A percentile compares a stretch with the other conserved stretches of the same genome.
phyloP scores from a whole-genome alignment of 2,888 invertebrate genomes.

The Kuschelorhynchus macadamiae region DNA sequence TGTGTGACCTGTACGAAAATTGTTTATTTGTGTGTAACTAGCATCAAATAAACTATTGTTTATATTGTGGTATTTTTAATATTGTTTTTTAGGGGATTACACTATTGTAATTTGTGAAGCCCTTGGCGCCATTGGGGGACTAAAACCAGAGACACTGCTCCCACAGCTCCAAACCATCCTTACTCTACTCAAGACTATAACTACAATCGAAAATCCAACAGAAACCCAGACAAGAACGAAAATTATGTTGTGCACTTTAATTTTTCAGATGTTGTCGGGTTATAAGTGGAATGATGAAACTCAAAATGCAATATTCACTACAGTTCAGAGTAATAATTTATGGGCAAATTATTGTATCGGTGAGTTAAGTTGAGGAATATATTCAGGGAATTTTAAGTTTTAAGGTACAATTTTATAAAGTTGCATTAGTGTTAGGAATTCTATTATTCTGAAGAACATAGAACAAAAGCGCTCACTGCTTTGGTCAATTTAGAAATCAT shows the following conservation, averaged over 20 bases:
- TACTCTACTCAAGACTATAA: slow-evolving; percentile 67
- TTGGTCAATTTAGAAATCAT: too few species aligned
- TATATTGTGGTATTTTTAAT: too few species aligned
- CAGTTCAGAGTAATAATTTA: slow-evolving; percentile 71
- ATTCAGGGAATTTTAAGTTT: too few species aligned
- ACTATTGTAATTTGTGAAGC: slow-evolving; percentile 79
- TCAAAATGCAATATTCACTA: slow-evolving; percentile 70
- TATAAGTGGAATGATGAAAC: slow-evolving; percentile 77
- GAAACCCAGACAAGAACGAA: slow-evolving; percentile 71
- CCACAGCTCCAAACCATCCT: slow-evolving; percentile 73
- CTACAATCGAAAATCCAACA: slow-evolving; percentile 57
- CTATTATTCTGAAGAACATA: too few species aligned
- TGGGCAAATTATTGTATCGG: slow-evolving; percentile 89
- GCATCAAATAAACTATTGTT: too few species aligned
- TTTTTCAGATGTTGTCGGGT: slow-evolving; percentile 85
- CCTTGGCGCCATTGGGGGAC: slow-evolving; percentile 81
- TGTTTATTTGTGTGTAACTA: too few species aligned
- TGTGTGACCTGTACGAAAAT: too few species aligned
- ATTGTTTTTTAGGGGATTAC: slow-evolving; percentile 64
- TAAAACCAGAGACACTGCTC: slow-evolving; percentile 72
- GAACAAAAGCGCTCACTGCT: too few species aligned
- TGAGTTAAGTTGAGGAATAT: too few species aligned
- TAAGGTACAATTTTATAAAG: too few species aligned
- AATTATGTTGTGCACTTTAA: slow-evolving; percentile 85
- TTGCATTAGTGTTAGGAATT: too few species aligned